phyloP scores from a whole-genome alignment of 1,140 invertebrate genomes.

The Macrostomum lignano region DNA sequence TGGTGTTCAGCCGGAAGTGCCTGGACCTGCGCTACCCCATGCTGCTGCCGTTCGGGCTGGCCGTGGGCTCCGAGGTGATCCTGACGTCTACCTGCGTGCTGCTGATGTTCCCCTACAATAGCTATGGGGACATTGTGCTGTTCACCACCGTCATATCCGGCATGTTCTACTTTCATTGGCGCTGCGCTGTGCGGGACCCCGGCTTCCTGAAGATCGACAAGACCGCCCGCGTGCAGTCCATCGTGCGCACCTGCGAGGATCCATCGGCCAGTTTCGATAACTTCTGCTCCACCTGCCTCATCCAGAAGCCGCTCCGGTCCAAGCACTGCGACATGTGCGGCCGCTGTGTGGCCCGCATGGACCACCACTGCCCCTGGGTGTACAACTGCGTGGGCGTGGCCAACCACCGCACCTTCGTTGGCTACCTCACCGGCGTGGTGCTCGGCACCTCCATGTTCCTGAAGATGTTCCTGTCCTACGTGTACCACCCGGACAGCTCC shows the following conservation, averaged over 20 bases:
- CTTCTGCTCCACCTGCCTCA: slow-evolving; percentile 85
- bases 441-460: neutral
- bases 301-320: slow-evolving; percentile 63
- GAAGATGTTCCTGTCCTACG: neutral
- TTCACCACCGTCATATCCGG: neutral
- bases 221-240: neutral
- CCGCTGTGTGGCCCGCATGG: slow-evolving; percentile 70
- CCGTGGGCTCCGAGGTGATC: neutral
- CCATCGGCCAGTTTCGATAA: slow-evolving; percentile 17
- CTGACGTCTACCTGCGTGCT: neutral
- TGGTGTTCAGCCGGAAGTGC: neutral
- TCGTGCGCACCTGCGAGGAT: neutral
- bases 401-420: slow-evolving; percentile 67
- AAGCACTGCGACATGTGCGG: slow-evolving; percentile 93
- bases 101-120: neutral
- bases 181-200: neutral
- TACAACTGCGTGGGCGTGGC: slow-evolving; percentile 35
- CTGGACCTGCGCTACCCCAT: neutral
- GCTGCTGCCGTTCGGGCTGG: neutral
- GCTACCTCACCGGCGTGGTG: slow-evolving; percentile 50
- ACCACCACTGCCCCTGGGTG: slow-evolving; percentile 68
- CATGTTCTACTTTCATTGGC: neutral
- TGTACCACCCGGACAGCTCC: slow-evolving; percentile 33
- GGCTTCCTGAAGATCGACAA: neutral
- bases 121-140: neutral